Conservation (phyloP, 1,140 invertebrate genomes). For the Oncopeltus fasciatus region DNA sequence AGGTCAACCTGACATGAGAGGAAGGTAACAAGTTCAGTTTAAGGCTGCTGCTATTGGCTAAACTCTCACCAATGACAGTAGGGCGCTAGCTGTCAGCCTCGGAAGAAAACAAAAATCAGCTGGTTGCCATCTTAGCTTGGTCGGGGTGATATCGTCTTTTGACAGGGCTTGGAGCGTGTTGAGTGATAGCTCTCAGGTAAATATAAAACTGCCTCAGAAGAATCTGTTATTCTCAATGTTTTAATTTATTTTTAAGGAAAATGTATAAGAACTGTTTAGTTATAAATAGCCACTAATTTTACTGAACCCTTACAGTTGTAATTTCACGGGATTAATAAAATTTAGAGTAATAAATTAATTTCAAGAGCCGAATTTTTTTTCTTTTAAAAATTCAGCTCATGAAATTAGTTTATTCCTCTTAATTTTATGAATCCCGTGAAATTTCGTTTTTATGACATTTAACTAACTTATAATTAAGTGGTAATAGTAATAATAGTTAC, state of each 20-base stretch:
- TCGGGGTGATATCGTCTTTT: neutral
- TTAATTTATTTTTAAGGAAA: neutral
- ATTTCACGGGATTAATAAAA: neutral
- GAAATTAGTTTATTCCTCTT: too few species aligned
- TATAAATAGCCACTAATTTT: neutral
- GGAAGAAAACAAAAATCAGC: slow-evolving; percentile 5
- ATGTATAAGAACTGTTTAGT: neutral
- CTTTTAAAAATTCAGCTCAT: too few species aligned
- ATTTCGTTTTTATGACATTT: too few species aligned
- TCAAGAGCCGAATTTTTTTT: too few species aligned
- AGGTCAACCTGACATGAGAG: too few species aligned
- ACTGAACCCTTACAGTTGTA: neutral
- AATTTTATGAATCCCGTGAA: too few species aligned
- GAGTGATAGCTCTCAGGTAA: neutral
- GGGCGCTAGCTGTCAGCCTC: neutral
- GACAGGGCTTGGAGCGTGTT: neutral
- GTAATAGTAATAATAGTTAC: too few species aligned
- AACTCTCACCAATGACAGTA: neutral
- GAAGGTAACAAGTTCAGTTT: too few species aligned
- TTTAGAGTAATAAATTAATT: neutral
- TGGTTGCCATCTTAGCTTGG: slow-evolving; percentile 2
- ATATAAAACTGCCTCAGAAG: too few species aligned
- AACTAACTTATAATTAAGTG: too few species aligned
- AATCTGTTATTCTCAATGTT: too few species aligned
- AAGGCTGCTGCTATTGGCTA: too few species aligned